These are phyloP conservation scores for Listrodromus nycthemerus DNA, from an alignment of 2,888 invertebrate species.

Conservation along the genomic window DNA sequence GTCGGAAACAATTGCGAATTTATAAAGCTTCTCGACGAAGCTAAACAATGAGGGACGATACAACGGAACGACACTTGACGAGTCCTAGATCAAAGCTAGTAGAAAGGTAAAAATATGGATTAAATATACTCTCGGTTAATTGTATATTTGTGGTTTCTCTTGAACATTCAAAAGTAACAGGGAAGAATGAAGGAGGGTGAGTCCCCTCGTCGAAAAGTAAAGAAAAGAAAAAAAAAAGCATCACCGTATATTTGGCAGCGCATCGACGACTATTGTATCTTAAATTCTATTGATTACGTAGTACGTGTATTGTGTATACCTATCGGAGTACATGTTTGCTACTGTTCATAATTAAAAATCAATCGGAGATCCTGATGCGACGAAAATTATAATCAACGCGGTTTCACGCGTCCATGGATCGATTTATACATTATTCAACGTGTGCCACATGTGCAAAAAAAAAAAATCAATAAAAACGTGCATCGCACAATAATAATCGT, in stretches of 20 bases:
- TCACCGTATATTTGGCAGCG: conserved; percentile 79
- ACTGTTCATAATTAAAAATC: conserved; percentile 42
- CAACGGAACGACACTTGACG: conserved; percentile 39
- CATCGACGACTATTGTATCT: conserved; percentile 68
- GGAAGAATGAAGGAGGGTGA: conserved; percentile 11
- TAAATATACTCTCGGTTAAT: conserved; percentile 47
- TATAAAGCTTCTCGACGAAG: conserved; percentile 30
- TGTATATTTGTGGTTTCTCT: conserved; percentile 36
- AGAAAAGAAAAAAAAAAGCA: conserved; percentile 68
- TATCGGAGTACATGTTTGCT: conserved; percentile 47
- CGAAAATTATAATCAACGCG: conserved; percentile 33
- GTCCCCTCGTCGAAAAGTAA: conserved; percentile 25
- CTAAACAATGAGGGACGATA: conserved; percentile 34
- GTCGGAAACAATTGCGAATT: conserved; percentile 34
- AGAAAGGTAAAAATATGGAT: conserved; percentile 64
- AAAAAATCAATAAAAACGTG: conserved; percentile 34
- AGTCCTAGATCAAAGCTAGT: conserved; percentile 53
- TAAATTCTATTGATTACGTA: conserved; percentile 66
- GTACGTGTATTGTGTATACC: conserved; percentile 60
- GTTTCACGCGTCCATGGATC: conserved; percentile 22
- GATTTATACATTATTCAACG: conserved; percentile 52
- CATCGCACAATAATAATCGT: conserved; percentile 51
- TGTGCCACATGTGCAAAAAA: conserved; percentile 53
- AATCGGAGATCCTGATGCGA: conserved; percentile 19
- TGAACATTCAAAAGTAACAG: conserved; percentile 38